phyloP scores from a whole-genome alignment of 2,888 invertebrate species.

The Noctua janthe region DNA sequence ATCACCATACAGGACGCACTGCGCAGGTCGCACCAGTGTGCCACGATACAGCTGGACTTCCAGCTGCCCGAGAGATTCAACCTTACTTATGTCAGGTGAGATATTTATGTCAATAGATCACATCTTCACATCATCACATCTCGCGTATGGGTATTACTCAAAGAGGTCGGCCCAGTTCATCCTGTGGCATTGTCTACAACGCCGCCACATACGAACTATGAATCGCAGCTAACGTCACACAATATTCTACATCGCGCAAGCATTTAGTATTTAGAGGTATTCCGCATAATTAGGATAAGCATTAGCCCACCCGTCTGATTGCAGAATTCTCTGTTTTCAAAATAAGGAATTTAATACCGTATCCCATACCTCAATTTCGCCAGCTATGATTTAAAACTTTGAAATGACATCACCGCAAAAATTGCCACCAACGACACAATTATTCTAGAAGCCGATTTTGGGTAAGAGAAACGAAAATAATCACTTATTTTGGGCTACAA shows the following conservation, averaged over 20 bases:
- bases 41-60: conserved; percentile 99
- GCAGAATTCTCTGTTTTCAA: neutral
- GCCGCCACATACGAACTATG: neutral
- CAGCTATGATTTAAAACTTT: neutral
- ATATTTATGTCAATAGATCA: neutral
- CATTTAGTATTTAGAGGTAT: neutral
- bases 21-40: conserved; percentile 97
- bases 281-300: neutral
- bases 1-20: conserved; percentile 99
- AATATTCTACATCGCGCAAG: neutral
- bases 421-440: neutral
- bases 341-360: neutral
- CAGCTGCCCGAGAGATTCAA: conserved; percentile 98
- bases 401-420: neutral
- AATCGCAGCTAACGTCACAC: neutral
- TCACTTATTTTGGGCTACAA: neutral
- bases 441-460: neutral
- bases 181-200: neutral
- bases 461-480: neutral
- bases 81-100: conserved; percentile 93
- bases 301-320: neutral
- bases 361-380: neutral
- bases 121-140: neutral
- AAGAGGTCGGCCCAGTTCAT: neutral
- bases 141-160: neutral